phyloP scores from a whole-genome alignment of 2,113 vertebrate species.

The Callipepla californica region DNA sequence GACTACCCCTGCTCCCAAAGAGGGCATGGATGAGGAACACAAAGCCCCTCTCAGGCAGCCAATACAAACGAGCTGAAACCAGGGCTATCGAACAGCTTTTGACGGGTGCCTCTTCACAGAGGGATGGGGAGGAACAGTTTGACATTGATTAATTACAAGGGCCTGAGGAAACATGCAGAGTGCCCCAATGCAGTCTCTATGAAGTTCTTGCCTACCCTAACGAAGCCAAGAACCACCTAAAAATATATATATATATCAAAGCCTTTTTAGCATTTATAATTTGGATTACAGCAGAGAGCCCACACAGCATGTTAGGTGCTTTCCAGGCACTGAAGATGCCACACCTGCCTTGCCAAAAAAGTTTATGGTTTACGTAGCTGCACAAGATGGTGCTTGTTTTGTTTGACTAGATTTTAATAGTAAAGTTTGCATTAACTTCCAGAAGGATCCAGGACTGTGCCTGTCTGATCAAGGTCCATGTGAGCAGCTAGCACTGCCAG shows the following conservation, averaged over 20 bases:
- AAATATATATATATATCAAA: slow-evolving; percentile 35
- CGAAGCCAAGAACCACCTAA: neutral
- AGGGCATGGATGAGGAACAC: neutral
- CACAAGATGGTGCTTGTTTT: slow-evolving; percentile 69
- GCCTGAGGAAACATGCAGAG: slow-evolving; percentile 63
- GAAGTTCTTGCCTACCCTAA: slow-evolving; percentile 46
- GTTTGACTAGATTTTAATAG: slow-evolving; percentile 10
- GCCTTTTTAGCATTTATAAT: slow-evolving; percentile 51
- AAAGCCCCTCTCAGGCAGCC: neutral
- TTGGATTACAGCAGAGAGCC: slow-evolving; percentile 45
- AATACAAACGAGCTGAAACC: neutral
- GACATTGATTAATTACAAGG: slow-evolving; percentile 31
- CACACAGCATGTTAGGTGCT: slow-evolving; percentile 69
- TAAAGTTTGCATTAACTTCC: slow-evolving; percentile 30
- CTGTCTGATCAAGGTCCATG: neutral
- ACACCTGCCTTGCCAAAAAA: slow-evolving; percentile 53
- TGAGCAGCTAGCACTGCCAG: neutral
- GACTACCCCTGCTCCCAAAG: neutral
- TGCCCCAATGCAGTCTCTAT: slow-evolving; percentile 13
- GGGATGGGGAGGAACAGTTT: neutral
- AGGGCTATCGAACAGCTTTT: neutral
- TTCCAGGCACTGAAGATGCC: slow-evolving; percentile 62
- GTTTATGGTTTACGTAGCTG: slow-evolving; percentile 35
- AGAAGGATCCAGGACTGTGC: slow-evolving; percentile 2
- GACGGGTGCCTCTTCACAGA: neutral